Percentiles rank a stretch among this genome's conserved stretches.
Evolutionary conservation across 2,797 vertebrate genomes (phyloP).

Genomic region (Myiothlypis coronata): DNA sequence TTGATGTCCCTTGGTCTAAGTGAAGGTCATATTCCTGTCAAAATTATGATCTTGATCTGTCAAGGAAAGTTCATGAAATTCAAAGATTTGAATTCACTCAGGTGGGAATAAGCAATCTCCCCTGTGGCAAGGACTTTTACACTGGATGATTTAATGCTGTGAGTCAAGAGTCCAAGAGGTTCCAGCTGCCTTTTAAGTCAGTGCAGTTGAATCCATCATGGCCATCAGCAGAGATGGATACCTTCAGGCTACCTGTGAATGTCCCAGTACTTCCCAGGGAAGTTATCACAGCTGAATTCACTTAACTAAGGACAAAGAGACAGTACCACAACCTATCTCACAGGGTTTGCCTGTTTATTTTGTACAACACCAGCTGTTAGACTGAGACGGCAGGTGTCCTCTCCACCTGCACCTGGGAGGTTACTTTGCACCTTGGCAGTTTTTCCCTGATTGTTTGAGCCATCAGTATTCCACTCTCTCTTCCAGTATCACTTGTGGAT

Average conservation of each 20-base stretch:
- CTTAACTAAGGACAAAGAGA: background rate
- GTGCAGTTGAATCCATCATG: background rate
- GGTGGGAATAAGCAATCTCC: background rate
- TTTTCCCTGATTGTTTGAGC: background rate
- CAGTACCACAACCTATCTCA: background rate
- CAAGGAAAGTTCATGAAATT: background rate
- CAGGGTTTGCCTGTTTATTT: background rate
- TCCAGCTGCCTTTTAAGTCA: background rate
- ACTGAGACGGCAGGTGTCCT: background rate
- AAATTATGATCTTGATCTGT: background rate
- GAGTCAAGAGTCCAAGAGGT: background rate
- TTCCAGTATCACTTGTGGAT: background rate
- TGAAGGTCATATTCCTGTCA: background rate
- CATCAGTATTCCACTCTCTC: background rate
- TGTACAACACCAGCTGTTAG: fast-evolving
- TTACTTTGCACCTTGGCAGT: background rate
- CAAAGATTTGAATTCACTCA: background rate
- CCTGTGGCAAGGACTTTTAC: background rate
- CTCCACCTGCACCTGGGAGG: too few relatives aligned
- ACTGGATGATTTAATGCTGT: background rate
- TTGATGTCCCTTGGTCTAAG: fast-evolving
- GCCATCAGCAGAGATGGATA: background rate
- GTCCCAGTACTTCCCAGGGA: background rate
- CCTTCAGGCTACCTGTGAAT: background rate
- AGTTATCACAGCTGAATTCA: background rate